A percentile compares a stretch with the other conserved stretches of the same genome.
Conservation (phyloP, 2,113 vertebrate genomes). For the Pampusana beccarii region DNA sequence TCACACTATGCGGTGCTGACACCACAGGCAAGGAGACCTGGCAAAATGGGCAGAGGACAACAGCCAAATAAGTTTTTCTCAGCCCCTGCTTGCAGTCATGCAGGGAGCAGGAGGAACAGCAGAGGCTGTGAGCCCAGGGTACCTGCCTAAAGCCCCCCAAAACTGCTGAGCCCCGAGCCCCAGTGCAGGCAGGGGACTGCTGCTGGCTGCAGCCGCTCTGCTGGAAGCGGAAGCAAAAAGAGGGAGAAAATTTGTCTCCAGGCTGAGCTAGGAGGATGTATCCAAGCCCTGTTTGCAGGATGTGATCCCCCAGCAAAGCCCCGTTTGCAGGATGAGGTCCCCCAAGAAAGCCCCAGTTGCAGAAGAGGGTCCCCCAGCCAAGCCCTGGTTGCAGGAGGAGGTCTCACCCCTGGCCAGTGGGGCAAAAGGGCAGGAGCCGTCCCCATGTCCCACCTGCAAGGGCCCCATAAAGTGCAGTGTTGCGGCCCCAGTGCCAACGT, state of each 20-base stretch:
- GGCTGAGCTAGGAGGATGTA: background rate
- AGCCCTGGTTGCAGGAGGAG: background rate
- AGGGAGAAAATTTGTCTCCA: background rate
- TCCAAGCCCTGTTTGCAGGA: background rate
- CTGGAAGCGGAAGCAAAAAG: constrained; percentile 29
- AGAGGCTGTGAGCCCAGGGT: background rate
- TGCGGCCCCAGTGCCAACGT: background rate
- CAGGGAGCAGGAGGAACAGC: fast-evolving
- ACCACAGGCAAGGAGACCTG: background rate
- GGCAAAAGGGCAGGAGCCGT: background rate
- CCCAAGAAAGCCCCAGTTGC: background rate
- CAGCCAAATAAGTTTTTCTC: background rate
- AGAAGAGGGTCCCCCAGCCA: background rate
- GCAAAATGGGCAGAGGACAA: background rate
- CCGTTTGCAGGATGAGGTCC: background rate
- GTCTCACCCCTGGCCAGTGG: background rate
- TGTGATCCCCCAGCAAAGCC: background rate
- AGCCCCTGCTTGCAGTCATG: background rate
- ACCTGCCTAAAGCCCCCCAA: background rate
- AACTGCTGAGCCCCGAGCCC: background rate
- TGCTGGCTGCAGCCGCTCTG: background rate
- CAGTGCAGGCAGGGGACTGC: background rate
- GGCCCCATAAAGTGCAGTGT: constrained; percentile 22
- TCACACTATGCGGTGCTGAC: background rate
- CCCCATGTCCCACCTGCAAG: background rate